Percentiles rank a stretch among this genome's conserved stretches.
These are phyloP conservation scores for Drepana arcuata DNA, from an alignment of 1,140 invertebrate species.

Conservation along the genomic window DNA sequence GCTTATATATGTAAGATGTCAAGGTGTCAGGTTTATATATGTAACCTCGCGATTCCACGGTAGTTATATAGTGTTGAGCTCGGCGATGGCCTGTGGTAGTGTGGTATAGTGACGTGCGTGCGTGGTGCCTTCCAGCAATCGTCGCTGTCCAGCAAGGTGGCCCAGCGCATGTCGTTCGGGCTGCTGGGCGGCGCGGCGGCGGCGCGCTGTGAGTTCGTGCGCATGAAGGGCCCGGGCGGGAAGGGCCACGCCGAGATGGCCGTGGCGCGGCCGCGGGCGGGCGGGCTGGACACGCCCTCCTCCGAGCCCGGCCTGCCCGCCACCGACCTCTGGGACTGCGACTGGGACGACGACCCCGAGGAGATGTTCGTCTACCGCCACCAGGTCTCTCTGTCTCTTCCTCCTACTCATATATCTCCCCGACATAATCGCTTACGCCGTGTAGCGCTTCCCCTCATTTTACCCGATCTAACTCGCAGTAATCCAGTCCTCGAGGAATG, in stretches of 20 bases:
- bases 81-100: too few relatives aligned
- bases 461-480: too few relatives aligned
- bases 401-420: too few relatives aligned
- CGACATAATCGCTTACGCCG: too few relatives aligned
- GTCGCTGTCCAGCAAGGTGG: constrained; percentile 94
- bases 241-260: constrained; percentile 99
- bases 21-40: too few relatives aligned
- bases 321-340: constrained; percentile 88
- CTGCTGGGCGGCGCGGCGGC: constrained; percentile 81
- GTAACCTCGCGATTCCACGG: too few relatives aligned
- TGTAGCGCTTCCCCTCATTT: too few relatives aligned
- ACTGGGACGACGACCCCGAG: constrained; percentile 89
- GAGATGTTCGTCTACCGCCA: constrained; percentile 85
- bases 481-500: too few relatives aligned
- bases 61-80: too few relatives aligned
- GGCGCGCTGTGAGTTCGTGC: constrained; percentile 95
- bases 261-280: constrained; percentile 91
- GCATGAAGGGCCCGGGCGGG: constrained; percentile 96
- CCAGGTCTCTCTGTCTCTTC: constrained; percentile 76
- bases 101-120: too few relatives aligned
- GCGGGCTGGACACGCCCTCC: constrained; percentile 94
- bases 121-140: constrained; percentile 77
- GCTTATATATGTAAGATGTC: too few relatives aligned
- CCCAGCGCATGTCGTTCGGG: constrained; percentile 96
- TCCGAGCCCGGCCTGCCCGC: constrained; percentile 91